Evolutionary conservation across 1,140 invertebrate genomes (phyloP).

Genomic region (Leptoteleia sp.): DNA sequence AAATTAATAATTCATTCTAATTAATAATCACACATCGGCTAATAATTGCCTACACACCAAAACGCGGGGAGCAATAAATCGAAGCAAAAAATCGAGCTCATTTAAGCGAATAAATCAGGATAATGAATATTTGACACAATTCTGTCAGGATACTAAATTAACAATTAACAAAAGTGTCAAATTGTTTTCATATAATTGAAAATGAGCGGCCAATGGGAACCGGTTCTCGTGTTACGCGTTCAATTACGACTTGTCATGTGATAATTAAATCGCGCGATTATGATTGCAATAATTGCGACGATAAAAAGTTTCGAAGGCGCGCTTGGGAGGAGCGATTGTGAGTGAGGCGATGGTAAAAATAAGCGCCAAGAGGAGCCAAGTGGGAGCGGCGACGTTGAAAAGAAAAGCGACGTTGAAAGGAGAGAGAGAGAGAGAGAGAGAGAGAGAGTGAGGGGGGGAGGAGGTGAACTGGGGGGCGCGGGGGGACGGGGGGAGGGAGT

Average conservation of each 20-base stretch:
- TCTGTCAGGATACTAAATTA: conserved; percentile 24
- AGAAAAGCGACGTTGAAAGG: no score
- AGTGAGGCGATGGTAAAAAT: conserved; percentile 20
- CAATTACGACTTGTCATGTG: conserved; percentile 15
- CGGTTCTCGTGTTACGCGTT: conserved; percentile 22
- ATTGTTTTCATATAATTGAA: conserved; percentile 34
- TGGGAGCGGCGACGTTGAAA: conserved; percentile 10
- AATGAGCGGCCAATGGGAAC: conserved; percentile 16
- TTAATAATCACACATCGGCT: conserved; percentile 7
- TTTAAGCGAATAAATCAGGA: conserved; percentile 15
- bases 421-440: no score
- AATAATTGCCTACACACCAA: not conserved
- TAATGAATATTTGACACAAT: conserved; percentile 29
- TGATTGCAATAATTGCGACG: conserved; percentile 26
- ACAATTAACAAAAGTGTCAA: conserved; percentile 31
- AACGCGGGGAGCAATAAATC: conserved; percentile 15
- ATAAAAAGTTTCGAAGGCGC: conserved; percentile 17
- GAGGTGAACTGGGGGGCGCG: no score
- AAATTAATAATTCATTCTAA: no score
- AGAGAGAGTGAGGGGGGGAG: no score
- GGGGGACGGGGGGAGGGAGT: conserved; percentile 7
- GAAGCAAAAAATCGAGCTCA: conserved; percentile 12
- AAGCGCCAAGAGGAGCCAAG: not conserved
- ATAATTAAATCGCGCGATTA: conserved; percentile 31
- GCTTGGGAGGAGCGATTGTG: conserved; percentile 2